Evolutionary conservation across 92 coral and sea anemone species (phyloP).

Genomic region (Porites divaricata): DNA sequence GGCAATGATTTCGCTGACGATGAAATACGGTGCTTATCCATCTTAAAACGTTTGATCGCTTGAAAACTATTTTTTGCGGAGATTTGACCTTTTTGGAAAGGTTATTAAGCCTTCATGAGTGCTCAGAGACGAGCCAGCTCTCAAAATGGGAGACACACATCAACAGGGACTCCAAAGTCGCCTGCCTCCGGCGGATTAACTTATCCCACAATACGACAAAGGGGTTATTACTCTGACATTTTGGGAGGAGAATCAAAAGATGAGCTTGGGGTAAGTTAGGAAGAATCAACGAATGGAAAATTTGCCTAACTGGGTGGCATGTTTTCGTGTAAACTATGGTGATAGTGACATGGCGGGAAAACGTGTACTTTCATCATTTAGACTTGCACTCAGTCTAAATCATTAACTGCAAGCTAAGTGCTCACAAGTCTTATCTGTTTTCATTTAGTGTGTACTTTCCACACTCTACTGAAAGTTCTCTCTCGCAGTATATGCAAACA

Average conservation of each 20-base stretch:
- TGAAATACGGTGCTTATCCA: background rate
- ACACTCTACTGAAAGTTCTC: too few relatives aligned
- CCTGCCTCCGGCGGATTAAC: constrained; percentile 77
- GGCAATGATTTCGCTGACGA: background rate
- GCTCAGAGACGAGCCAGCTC: constrained; percentile 31
- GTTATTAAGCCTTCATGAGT: constrained; percentile 8
- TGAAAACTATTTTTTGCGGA: background rate
- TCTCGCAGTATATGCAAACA: too few relatives aligned
- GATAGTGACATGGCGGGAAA: background rate
- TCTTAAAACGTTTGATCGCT: background rate
- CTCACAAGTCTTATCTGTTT: too few relatives aligned
- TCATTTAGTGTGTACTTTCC: too few relatives aligned
- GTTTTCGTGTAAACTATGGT: background rate
- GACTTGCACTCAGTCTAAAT: too few relatives aligned
- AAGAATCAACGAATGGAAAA: background rate
- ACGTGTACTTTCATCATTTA: background rate
- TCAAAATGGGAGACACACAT: constrained; percentile 43
- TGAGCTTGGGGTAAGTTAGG: constrained; percentile 76
- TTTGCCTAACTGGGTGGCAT: too few relatives aligned
- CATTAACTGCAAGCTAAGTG: background rate
- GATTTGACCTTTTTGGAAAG: background rate
- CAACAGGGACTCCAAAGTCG: constrained; percentile 56
- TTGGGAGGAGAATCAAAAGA: constrained; percentile 84
- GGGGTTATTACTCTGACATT: constrained; percentile 97
- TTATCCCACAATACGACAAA: constrained; percentile 85